phyloP scores from a whole-genome alignment of 2,113 vertebrate genomes.

The Alectura lathami region DNA sequence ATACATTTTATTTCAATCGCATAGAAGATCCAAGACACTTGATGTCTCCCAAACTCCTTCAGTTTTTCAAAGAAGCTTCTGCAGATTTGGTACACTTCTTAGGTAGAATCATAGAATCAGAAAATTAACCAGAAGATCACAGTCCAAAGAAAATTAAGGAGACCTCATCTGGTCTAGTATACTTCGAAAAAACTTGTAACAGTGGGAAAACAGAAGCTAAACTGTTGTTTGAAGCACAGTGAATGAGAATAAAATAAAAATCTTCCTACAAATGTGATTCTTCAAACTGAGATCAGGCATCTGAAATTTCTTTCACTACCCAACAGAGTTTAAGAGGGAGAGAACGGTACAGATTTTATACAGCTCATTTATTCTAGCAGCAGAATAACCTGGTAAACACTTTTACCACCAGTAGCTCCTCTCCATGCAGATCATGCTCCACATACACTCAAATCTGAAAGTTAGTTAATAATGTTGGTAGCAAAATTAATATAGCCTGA shows the following conservation, averaged over 20 bases:
- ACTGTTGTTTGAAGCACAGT: background rate
- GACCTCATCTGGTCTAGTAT: accelerated
- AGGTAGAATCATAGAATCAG: background rate
- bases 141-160: background rate
- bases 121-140: background rate
- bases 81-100: background rate
- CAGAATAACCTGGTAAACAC: background rate
- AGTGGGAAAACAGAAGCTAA: background rate
- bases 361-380: background rate
- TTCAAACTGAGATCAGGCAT: background rate
- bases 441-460: background rate
- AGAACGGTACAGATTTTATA: background rate
- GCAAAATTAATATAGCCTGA: background rate
- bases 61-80: background rate
- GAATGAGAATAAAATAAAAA: background rate
- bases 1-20: background rate
- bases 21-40: background rate
- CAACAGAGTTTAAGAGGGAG: background rate
- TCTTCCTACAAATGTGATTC: background rate
- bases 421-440: background rate
- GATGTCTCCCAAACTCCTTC: background rate
- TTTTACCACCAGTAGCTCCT: background rate
- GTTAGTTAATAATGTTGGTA: background rate
- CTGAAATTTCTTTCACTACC: background rate
- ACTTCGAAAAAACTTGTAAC: background rate